Base-by-base conservation (phyloP, 2,888 invertebrate species). In the Dione juno region DNA sequence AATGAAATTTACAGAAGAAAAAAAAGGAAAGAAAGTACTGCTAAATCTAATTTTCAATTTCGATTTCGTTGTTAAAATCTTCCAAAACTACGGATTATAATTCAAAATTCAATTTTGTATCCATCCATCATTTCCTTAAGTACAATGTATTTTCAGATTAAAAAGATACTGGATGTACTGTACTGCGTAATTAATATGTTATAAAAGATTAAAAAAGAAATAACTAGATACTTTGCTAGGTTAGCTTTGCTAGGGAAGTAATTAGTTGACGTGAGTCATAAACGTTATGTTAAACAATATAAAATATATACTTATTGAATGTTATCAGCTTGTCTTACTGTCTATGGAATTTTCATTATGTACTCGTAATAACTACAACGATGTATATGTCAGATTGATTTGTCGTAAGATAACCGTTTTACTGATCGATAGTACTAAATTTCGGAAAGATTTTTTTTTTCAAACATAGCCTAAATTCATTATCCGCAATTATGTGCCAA, bases 281-380 rank as follows among this genome's bases (percentile, higher is more conserved):
- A 28, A 28, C 28, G 28, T 3, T 28, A 68, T 53, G 52, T 52
- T 68, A 58, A 66, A 48, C 41, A 45, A 45, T 65, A 65, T 68
- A 67, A 52, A 40, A 40, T 45, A 50, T 19, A 66, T 35, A 40
- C 58, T 43, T 67, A 63, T 41, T 41, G 35, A 43, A 50, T 69
- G 69, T 73, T 73, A 75, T 76, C 75, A 61, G 74, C 67, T 71
- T 74, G 74, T 74, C 65, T 74, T 71, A 67, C 67, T 71, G 76
- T 77, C 76, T 76, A 72, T 67, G 72, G 76, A 74, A 74, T 76
- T 76, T 71, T 45, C 66, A 73, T 74, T 73, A 74, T 75, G 75
- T 48, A 66, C 53, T 35, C 48, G 40, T 68, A 68, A 67, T 41
- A 65, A 67, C 67, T 68, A 69, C 41, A 69, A 70, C 72, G 40